These are phyloP conservation scores for Ophioderma brevispina DNA, from an alignment of 35 echinoderm and acorn worm species.

Conservation along the genomic window DNA sequence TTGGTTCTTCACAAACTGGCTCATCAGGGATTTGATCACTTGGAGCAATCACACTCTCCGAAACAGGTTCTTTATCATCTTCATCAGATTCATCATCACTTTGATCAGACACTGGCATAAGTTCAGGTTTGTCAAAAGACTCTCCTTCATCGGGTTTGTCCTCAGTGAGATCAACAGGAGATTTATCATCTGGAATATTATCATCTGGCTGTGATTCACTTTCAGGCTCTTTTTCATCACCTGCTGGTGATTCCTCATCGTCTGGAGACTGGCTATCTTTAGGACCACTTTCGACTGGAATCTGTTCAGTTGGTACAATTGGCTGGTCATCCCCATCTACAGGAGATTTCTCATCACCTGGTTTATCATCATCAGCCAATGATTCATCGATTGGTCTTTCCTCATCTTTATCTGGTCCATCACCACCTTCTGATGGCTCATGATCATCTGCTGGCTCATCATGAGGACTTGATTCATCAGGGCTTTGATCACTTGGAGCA, in stretches of 20 bases:
- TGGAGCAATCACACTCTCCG: background rate
- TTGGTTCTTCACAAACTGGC: background rate
- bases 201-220: slow-evolving; percentile 17
- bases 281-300: too few relatives aligned
- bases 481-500: background rate
- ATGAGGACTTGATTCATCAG: background rate
- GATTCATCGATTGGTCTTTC: background rate
- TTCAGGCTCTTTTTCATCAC: slow-evolving; percentile 11
- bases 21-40: background rate
- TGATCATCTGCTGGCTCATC: background rate
- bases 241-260: background rate
- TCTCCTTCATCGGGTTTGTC: background rate
- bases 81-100: slow-evolving; percentile 1
- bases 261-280: too few relatives aligned
- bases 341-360: background rate
- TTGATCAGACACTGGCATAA: background rate
- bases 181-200: background rate
- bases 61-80: background rate
- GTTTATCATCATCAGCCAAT: background rate
- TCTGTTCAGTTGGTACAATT: background rate
- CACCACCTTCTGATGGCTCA: background rate
- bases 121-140: background rate
- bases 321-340: background rate
- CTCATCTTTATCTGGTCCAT: background rate
- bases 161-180: too few relatives aligned